Evolutionary conservation across 1,140 invertebrate species (phyloP).

Genomic region (Bradynema listronoti): DNA sequence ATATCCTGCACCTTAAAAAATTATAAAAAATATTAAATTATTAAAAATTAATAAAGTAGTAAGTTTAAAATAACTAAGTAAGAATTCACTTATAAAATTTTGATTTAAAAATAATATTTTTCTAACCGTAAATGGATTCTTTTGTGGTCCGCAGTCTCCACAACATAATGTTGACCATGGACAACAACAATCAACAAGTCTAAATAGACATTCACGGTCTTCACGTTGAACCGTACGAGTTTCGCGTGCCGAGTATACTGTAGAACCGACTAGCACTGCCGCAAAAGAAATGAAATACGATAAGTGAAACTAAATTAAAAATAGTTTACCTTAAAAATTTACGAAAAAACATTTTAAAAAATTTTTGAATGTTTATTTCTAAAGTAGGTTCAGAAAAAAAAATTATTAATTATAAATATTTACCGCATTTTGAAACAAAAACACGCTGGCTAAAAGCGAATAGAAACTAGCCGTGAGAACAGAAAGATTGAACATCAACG

Average conservation of each 20-base stretch:
- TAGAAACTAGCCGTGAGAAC: constrained; percentile 79
- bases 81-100: no score
- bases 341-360: constrained; percentile 13
- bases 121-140: no score
- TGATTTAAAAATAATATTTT: no score
- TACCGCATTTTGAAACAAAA: constrained; percentile 76
- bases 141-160: constrained; percentile 22
- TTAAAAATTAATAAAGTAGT: constrained; percentile 25
- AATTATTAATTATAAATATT: constrained; percentile 21
- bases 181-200: constrained; percentile 27
- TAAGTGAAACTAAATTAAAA: constrained; percentile 44
- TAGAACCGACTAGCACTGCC: constrained; percentile 46
- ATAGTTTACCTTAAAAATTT: neutral
- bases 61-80: no score
- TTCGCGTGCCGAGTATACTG: constrained; percentile 45
- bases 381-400: constrained; percentile 10
- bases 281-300: constrained; percentile 55
- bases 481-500: constrained; percentile 73
- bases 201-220: constrained; percentile 19
- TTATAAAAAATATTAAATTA: constrained; percentile 1
- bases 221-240: constrained; percentile 23
- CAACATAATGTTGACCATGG: constrained; percentile 16
- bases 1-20: constrained; percentile 14
- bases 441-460: constrained; percentile 72
- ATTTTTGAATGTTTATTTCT: constrained; percentile 8